Conservation (phyloP, 2,797 vertebrate genomes). For the Helarctos malayanus region DNA sequence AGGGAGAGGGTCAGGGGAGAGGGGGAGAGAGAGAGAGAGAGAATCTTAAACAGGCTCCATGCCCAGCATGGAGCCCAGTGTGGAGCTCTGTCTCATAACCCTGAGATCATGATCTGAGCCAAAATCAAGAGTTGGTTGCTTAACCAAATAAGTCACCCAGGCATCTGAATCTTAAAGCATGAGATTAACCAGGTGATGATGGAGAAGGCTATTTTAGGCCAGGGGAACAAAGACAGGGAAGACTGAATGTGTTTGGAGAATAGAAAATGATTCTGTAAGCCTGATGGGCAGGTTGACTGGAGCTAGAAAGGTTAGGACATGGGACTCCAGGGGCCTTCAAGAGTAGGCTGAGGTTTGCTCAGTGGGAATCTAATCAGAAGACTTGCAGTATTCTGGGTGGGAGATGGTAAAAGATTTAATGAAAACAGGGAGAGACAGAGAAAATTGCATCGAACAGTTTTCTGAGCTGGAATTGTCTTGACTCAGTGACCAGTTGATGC, state of each 20-base stretch:
- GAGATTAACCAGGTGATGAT: not conserved
- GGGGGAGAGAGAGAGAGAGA: not conserved
- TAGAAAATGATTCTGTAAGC: not conserved
- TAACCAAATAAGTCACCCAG: not conserved
- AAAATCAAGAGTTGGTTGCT: not conserved
- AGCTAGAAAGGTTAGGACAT: not conserved
- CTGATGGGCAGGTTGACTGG: not conserved
- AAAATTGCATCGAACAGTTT: not conserved
- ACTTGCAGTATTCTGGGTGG: not conserved
- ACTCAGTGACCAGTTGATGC: not conserved
- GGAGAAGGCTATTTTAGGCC: not conserved
- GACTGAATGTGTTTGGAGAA: not conserved
- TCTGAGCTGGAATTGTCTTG: not conserved
- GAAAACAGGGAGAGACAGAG: not conserved
- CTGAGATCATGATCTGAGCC: not conserved
- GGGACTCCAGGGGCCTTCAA: not conserved
- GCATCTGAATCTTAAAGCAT: constrained; percentile 17
- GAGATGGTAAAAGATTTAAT: not conserved
- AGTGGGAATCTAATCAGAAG: not conserved
- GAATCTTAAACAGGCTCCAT: not conserved
- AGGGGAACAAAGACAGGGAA: not conserved
- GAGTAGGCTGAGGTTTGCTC: not conserved
- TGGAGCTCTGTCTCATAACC: not conserved
- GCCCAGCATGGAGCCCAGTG: not conserved
- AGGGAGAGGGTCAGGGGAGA: not conserved